phyloP scores from a whole-genome alignment of 2,797 vertebrate genomes.

The Lemur catta region DNA sequence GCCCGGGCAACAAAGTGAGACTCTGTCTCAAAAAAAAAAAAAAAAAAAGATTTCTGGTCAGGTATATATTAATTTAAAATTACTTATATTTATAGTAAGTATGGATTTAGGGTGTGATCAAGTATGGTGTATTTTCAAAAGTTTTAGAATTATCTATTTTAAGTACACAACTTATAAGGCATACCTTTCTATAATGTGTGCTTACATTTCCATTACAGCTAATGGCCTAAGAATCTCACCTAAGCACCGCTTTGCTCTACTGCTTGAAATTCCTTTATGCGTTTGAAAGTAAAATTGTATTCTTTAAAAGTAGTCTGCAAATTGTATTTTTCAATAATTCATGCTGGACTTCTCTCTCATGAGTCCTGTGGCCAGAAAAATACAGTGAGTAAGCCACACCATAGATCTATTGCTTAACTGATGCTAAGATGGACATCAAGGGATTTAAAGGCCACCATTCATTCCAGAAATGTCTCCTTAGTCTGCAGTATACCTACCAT shows the following conservation, averaged over 20 bases:
- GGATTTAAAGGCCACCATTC: constrained; percentile 55
- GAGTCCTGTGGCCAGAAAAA: neutral
- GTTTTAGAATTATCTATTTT: neutral
- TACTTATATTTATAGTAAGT: neutral
- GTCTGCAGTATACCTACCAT: neutral
- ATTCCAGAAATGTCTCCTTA: constrained; percentile 28
- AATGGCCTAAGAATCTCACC: neutral
- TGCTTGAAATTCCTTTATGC: neutral
- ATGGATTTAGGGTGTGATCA: neutral
- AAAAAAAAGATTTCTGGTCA: neutral
- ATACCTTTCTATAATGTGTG: neutral
- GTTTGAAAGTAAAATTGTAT: neutral
- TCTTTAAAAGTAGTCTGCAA: neutral
- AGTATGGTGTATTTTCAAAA: neutral
- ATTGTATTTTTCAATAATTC: constrained; percentile 6
- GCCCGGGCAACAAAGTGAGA: too few relatives aligned
- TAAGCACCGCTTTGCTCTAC: neutral
- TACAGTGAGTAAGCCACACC: neutral
- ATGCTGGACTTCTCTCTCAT: neutral
- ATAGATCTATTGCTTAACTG: neutral
- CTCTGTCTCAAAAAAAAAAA: too few relatives aligned
- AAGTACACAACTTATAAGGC: neutral
- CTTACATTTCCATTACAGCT: neutral
- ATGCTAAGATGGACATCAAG: neutral
- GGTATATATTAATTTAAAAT: neutral